Percentiles rank a stretch among this genome's conserved stretches.
phyloP scores from a whole-genome alignment of 2,113 vertebrate genomes.

The Labeo rohita region DNA sequence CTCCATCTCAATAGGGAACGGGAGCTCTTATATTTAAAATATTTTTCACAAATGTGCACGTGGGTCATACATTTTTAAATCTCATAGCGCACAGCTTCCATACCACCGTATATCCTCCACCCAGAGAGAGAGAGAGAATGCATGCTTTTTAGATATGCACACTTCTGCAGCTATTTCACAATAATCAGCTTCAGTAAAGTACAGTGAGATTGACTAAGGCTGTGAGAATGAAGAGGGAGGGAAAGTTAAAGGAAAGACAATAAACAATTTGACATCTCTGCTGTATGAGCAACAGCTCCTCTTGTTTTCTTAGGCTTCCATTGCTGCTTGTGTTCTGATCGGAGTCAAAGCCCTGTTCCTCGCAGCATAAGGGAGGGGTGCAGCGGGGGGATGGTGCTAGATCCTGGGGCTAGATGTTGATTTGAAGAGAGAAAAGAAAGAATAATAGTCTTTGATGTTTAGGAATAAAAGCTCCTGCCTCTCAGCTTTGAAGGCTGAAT shows the following conservation, averaged over 20 bases:
- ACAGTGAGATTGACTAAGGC: not conserved
- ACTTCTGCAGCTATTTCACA: constrained; percentile 53
- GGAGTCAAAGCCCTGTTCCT: constrained; percentile 63
- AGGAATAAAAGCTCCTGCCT: constrained; percentile 71
- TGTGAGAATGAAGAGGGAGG: constrained; percentile 32
- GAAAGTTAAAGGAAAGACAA: constrained; percentile 58
- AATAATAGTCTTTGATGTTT: constrained; percentile 74
- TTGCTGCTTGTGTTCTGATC: constrained; percentile 66
- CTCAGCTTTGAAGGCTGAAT: constrained; percentile 69
- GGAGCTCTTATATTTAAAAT: constrained; percentile 70
- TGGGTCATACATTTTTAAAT: constrained; percentile 67
- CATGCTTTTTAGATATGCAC: constrained; percentile 50
- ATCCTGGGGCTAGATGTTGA: constrained; percentile 73
- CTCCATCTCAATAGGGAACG: constrained; percentile 60
- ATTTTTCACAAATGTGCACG: constrained; percentile 69
- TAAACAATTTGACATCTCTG: constrained; percentile 69
- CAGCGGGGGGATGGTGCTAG: constrained; percentile 56
- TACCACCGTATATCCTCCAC: not conserved
- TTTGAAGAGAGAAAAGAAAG: constrained; percentile 73
- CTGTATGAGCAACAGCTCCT: constrained; percentile 54
- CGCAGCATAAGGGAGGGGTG: constrained; percentile 49
- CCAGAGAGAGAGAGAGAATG: constrained; percentile 15
- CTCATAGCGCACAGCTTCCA: not conserved
- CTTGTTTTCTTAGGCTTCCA: constrained; percentile 68
- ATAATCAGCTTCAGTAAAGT: constrained; percentile 65